phyloP scores from a whole-genome alignment of 2,113 vertebrate genomes.

The Cercopithecus mona region DNA sequence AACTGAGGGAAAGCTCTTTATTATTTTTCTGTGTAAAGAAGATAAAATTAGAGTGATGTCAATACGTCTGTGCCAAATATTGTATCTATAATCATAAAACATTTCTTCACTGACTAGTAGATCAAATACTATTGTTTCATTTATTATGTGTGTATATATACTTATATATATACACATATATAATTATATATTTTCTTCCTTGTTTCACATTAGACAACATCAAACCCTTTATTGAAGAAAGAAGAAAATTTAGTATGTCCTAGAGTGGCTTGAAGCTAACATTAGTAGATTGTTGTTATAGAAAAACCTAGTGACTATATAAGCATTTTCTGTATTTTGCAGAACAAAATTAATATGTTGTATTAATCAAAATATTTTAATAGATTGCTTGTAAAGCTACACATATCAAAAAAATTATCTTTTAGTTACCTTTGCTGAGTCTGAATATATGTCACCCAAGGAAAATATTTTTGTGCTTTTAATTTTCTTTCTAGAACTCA shows the following conservation, averaged over 20 bases:
- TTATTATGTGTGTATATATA: not conserved
- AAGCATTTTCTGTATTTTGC: not conserved
- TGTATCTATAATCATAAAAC: not conserved
- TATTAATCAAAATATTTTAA: not conserved
- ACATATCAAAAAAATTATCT: not conserved
- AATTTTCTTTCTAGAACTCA: constrained; percentile 40
- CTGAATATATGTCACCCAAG: not conserved
- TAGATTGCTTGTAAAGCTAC: not conserved
- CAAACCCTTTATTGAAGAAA: not conserved
- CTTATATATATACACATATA: not conserved
- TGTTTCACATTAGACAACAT: not conserved
- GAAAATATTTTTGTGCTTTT: not conserved
- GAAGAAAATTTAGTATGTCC: not conserved
- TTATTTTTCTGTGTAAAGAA: not conserved
- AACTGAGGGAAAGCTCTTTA: not conserved
- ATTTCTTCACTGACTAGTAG: not conserved
- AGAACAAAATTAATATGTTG: not conserved
- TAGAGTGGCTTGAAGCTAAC: not conserved
- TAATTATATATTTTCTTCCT: not conserved
- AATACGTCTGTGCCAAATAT: not conserved
- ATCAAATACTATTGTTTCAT: constrained; percentile 5
- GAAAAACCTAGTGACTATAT: not conserved
- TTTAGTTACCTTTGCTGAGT: not conserved
- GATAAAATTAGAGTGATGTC: not conserved
- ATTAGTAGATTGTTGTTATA: constrained; percentile 1